Evolutionary conservation across 2,797 vertebrate genomes (phyloP), one percentile per base, ranked within the genome.

Genomic region (Kryptopterus vitreolus): DNA sequence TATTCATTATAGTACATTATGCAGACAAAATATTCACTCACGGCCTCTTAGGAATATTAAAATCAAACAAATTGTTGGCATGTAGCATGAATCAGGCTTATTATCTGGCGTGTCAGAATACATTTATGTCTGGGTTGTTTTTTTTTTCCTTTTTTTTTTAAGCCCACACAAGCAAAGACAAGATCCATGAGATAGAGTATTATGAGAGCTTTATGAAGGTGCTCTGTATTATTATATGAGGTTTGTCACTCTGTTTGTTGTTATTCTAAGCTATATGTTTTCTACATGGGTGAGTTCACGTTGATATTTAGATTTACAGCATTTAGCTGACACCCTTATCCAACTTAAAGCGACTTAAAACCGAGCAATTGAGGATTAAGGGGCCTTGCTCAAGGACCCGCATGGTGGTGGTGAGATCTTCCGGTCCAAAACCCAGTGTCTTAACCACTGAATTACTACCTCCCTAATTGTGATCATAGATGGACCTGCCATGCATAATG

Each of bases 11-110:
- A 50, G n/a, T 66, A 68, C 48, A 79, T 43, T 68, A 57, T 66
- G 53, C 31, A 57, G 61, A 74, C 35, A 78, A 80, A 79, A 53
- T n/a, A n/a, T 29, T 80, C 29, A 61, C 48, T 62, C 35, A 52
- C 35, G 31, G 12, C 52, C 35, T 38, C 7, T 20, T 20, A 55
- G 26, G 62, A 75, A 48, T 24, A 48, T 16, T 50, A 46, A 74
- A 65, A 72, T 65, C 50, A 26, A 52, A 68, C 63, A 46, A 55
- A 50, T 48, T 48, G 29, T 70, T 78, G 43, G 29, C 11, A 35
- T 55, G 5, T 26, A 16, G 2, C 26, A 38, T 52, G 29, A 59
- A 52, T 71, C 77, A 33, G 22, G 57, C 15, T 29, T 70, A 48
- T 59, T 61, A 31, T 11, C 26, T 46, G 4, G 12, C 6, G 26